These are phyloP conservation scores for Oscheius sp. DNA, from an alignment of 2,888 invertebrate genomes.

Conservation along the genomic window DNA sequence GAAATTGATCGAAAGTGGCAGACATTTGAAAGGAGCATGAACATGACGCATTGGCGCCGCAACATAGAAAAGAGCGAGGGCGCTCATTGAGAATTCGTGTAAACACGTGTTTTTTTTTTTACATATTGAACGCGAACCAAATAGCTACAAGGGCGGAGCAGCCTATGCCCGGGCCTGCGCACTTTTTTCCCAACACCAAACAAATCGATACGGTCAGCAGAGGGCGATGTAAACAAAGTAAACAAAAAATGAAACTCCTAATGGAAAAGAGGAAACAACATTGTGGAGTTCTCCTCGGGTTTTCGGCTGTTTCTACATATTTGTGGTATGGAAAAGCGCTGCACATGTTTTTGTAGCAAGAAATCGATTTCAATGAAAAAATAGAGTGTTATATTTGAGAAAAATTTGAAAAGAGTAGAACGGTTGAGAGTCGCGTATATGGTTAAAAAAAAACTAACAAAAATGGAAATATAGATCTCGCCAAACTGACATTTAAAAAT, in stretches of 20 bases:
- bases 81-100: conserved; percentile 16
- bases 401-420: no score
- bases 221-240: background rate
- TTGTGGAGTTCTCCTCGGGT: background rate
- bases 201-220: background rate
- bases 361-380: no score
- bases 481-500: no score
- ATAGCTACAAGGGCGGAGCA: conserved; percentile 2
- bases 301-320: no score
- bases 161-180: background rate
- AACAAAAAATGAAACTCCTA: background rate
- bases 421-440: no score
- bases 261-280: background rate
- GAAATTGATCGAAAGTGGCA: conserved; percentile 20
- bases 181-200: background rate
- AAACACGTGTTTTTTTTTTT: conserved; percentile 9
- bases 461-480: no score
- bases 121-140: background rate
- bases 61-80: background rate
- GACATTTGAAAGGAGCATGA: background rate
- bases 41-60: conserved; percentile 29
- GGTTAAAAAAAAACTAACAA: no score
- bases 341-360: no score
- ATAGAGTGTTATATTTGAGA: no score
- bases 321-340: no score